These are phyloP conservation scores for Hyles lineata DNA, from an alignment of 2,888 invertebrate genomes.

Conservation along the genomic window DNA sequence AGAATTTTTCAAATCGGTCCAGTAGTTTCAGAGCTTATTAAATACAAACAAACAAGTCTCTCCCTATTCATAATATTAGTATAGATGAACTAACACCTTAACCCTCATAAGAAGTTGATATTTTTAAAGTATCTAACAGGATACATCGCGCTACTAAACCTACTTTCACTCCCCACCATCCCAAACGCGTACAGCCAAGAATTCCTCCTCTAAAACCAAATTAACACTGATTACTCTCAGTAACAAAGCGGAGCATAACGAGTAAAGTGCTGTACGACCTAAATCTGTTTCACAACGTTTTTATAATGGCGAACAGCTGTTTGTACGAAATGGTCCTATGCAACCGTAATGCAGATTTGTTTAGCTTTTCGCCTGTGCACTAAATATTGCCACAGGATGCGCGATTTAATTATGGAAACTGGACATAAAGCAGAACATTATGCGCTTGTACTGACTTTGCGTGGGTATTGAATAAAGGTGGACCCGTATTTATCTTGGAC, in stretches of 20 bases:
- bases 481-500: too few species aligned
- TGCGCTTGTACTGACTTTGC: background rate
- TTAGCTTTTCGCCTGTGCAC: background rate
- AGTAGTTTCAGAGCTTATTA: too few species aligned
- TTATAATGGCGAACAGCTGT: slow-evolving; percentile 17
- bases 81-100: too few species aligned
- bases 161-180: background rate
- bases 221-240: background rate
- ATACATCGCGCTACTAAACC: too few species aligned
- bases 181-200: background rate
- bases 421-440: background rate
- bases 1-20: too few species aligned
- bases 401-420: background rate
- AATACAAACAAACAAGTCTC: too few species aligned
- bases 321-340: background rate
- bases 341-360: background rate
- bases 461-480: too few species aligned
- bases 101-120: too few species aligned
- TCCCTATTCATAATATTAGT: too few species aligned
- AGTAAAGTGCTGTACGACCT: background rate
- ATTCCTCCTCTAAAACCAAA: background rate
- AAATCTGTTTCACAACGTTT: background rate
- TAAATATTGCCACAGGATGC: background rate
- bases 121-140: too few species aligned
- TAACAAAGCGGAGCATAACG: background rate